phyloP scores from a whole-genome alignment of 2,113 vertebrate genomes.

The Lepidothrix coronata region DNA sequence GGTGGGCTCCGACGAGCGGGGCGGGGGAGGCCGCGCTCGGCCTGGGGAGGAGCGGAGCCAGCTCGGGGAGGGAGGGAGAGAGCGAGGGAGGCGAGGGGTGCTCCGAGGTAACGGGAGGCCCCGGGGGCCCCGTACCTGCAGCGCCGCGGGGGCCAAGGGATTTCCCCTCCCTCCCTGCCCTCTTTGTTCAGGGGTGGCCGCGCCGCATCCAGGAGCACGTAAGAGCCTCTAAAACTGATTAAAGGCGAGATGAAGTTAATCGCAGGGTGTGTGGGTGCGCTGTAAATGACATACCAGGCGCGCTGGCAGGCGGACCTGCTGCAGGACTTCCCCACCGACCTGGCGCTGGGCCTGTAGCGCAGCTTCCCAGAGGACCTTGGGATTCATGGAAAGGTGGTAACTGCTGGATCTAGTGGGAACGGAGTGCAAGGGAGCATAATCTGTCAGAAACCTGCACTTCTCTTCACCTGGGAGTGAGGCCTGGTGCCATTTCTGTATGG shows the following conservation, averaged over 20 bases:
- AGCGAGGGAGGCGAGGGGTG: neutral
- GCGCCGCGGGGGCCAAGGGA: neutral
- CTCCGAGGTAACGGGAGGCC: neutral
- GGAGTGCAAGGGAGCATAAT: accelerated
- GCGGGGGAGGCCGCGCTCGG: neutral
- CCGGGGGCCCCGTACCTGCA: neutral
- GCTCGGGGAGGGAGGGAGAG: too few relatives aligned
- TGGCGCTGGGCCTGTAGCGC: neutral
- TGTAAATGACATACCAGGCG: neutral
- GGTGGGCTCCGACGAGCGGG: neutral
- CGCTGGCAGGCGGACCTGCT: neutral
- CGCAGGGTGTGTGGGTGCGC: neutral
- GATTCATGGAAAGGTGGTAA: neutral
- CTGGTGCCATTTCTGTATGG: accelerated
- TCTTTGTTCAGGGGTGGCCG: neutral
- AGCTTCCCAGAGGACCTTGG: neutral
- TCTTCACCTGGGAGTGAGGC: neutral
- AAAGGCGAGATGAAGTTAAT: conserved; percentile 11
- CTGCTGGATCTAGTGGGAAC: neutral
- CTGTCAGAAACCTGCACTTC: neutral
- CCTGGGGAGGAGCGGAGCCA: neutral
- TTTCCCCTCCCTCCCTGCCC: neutral
- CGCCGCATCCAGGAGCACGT: neutral
- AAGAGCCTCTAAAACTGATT: neutral
- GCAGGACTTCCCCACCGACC: neutral